A percentile compares a stretch with the other conserved stretches of the same genome.
Conservation (phyloP, 1,140 invertebrate genomes). For the Drosophila subobscura region DNA sequence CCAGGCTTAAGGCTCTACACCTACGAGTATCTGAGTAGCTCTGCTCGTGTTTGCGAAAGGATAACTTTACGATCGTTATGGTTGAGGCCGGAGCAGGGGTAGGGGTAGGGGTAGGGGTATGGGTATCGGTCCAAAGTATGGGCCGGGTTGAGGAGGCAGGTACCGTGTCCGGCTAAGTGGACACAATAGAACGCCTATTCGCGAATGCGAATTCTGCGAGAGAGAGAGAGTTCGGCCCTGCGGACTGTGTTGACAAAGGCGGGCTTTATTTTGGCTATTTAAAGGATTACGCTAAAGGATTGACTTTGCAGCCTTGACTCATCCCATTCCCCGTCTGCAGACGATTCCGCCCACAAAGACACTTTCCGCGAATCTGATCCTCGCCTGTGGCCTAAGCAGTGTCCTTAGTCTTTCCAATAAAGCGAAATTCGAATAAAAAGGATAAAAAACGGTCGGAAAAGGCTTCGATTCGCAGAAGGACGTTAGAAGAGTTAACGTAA, state of each 20-base stretch:
- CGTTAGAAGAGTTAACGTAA: conserved; percentile 73
- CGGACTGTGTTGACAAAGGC: conserved; percentile 79
- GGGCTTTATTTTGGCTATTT: conserved; percentile 82
- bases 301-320: conserved; percentile 79
- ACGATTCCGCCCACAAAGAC: conserved; percentile 61
- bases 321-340: conserved; percentile 17
- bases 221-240: conserved; percentile 41
- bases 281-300: conserved; percentile 83
- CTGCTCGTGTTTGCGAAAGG: conserved; percentile 72
- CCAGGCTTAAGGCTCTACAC: conserved; percentile 37
- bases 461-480: conserved; percentile 58
- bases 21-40: neutral
- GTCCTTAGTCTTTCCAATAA: conserved; percentile 58
- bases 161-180: conserved; percentile 67
- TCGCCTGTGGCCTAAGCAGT: conserved; percentile 66
- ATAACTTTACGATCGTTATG: conserved; percentile 75
- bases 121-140: too few species aligned
- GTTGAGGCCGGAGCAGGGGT: conserved; percentile 36
- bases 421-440: conserved; percentile 52
- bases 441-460: conserved; percentile 27
- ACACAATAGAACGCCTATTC: conserved; percentile 77
- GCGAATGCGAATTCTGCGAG: conserved; percentile 68
- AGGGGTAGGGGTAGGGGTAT: conserved; percentile 3
- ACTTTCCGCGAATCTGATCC: conserved; percentile 60
- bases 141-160: conserved; percentile 46